Percentiles rank a stretch among this genome's conserved stretches.
These are phyloP conservation scores for Leucoptera coffeella DNA, from an alignment of 2,888 invertebrate species.

Conservation along the genomic window DNA sequence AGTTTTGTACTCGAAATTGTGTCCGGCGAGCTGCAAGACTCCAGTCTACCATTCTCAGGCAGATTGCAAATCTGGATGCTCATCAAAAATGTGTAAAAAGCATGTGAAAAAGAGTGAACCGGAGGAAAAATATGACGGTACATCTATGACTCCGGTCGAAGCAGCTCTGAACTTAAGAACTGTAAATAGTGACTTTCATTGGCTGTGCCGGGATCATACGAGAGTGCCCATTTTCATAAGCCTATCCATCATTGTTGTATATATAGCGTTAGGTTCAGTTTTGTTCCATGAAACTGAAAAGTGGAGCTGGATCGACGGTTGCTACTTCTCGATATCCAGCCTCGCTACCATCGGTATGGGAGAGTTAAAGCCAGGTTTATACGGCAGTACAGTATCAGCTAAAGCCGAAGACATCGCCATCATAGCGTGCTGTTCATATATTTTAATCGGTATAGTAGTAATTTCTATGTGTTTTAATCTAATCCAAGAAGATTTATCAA, in stretches of 20 bases:
- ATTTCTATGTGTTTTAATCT: slow-evolving; percentile 85
- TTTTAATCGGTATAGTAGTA: slow-evolving; percentile 76
- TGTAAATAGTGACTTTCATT: slow-evolving; percentile 26
- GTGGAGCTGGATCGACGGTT: slow-evolving; percentile 86
- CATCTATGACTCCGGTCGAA: slow-evolving; percentile 33
- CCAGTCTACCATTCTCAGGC: slow-evolving; percentile 17
- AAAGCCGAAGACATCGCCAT: slow-evolving; percentile 60
- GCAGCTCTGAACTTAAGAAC: slow-evolving; percentile 35
- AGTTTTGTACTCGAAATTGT: slow-evolving; percentile 58
- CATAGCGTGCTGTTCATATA: slow-evolving; percentile 74
- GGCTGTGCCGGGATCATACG: slow-evolving; percentile 52
- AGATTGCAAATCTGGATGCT: slow-evolving; percentile 14
- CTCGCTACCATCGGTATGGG: slow-evolving; percentile 82
- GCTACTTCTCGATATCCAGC: slow-evolving; percentile 74
- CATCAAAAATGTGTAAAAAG: too few relatives aligned
- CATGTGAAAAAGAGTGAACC: too few relatives aligned
- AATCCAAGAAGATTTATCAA: slow-evolving; percentile 69
- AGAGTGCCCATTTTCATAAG: slow-evolving; percentile 86
- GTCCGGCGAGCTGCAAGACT: slow-evolving; percentile 16
- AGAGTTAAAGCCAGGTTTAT: slow-evolving; percentile 64
- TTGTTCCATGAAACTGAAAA: slow-evolving; percentile 86
- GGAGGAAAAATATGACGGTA: too few relatives aligned
- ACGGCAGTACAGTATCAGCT: slow-evolving; percentile 36
- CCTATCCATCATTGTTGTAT: slow-evolving; percentile 76
- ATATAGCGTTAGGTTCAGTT: slow-evolving; percentile 83